Conservation (phyloP, 2,113 vertebrate genomes). For the Tragulus kanchil region DNA sequence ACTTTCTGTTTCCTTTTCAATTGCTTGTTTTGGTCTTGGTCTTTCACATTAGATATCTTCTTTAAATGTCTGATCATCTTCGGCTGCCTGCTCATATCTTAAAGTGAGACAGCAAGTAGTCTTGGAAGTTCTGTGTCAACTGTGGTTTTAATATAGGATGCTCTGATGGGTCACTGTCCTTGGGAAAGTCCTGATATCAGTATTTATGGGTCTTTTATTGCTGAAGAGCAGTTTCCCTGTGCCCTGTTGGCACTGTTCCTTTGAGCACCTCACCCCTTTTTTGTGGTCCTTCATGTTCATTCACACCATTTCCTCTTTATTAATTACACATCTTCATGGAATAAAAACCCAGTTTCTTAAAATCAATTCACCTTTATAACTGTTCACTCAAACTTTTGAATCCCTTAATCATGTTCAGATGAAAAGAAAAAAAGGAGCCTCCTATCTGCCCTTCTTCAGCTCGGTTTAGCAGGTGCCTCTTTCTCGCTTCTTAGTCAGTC, state of each 20-base stretch:
- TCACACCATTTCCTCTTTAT: slow-evolving; percentile 17
- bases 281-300: background rate
- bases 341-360: slow-evolving; percentile 24
- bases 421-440: background rate
- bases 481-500: slow-evolving; percentile 65
- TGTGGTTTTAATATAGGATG: background rate
- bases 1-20: background rate
- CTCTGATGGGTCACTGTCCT: background rate
- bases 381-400: background rate
- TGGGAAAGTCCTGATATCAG: background rate
- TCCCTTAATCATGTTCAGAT: slow-evolving; percentile 2
- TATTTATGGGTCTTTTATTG: background rate
- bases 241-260: background rate
- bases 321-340: background rate
- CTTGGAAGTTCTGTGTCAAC: background rate
- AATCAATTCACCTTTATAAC: slow-evolving; percentile 14
- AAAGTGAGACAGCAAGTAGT: background rate
- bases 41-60: background rate
- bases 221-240: background rate
- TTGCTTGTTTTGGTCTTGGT: slow-evolving; percentile 20
- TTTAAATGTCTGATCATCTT: background rate
- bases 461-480: slow-evolving; percentile 50
- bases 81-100: slow-evolving; percentile 19
- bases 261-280: background rate
- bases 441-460: background rate